Base-by-base conservation (phyloP, 2,113 vertebrate genomes). In the Ophiodon elongatus region DNA sequence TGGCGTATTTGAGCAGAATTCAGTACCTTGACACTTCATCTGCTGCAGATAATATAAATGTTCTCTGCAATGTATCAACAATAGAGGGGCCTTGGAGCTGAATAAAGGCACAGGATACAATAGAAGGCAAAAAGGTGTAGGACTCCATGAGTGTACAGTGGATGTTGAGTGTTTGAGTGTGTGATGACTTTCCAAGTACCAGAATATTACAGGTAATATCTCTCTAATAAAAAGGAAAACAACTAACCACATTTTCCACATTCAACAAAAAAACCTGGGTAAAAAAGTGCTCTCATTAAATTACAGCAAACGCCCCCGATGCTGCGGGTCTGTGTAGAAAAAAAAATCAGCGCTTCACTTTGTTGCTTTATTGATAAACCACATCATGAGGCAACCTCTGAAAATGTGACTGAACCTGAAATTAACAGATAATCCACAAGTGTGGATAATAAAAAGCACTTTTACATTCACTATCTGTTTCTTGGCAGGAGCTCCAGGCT, bases 371-470 rank as follows among this genome's bases (percentile, higher is more conserved):
- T 43, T 64, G 66, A 69, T 67, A 70, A 84, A 79, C 2, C 21
- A 19, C 25, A 80, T 33, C 62, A 84, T 63, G 79, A 85, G 70
- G 71, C 68, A 77, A 39, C 71, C 47, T 50, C 27, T 31, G 21
- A 54, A 73, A 70, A 85, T 74, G 57, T 47, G 70, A 84, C 62
- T 27, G 65, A 45, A 63, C 68, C 25, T 27, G 68, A 52, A 85
- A 80, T 80, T 74, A 31, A 70, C 72, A 83, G 82, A 77, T 15
- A 68, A 82, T 83, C 79, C 81, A 78, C 72, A 80, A 70, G 64
- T 78, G 77, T 82, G 60, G 41, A 50, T 64, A 76, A 85, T 89
- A 89, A 82, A 86, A 50, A 73, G 13, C 39, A 23, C 45, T 73
- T 35, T 15, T 78, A 43, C 65, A 73, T 77, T 31, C 43, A 54